Percentiles rank a stretch among this genome's conserved stretches.
Conservation (phyloP, 2,888 invertebrate genomes). For the Thecocarcelia acutangulata region DNA sequence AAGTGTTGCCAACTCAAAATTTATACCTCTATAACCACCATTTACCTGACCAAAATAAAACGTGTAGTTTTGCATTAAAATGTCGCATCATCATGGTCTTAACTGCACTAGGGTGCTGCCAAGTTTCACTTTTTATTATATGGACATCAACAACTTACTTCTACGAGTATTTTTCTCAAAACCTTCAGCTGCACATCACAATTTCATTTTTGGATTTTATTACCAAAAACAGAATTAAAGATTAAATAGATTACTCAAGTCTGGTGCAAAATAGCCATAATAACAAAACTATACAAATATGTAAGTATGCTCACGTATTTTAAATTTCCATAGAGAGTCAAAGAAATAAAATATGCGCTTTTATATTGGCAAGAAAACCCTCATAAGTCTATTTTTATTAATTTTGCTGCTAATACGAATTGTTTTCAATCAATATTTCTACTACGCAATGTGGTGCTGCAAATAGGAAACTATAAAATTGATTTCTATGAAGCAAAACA, state of each 20-base stretch:
- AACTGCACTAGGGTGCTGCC: background rate
- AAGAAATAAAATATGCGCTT: background rate
- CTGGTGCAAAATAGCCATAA: constrained; percentile 14
- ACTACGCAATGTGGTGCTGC: background rate
- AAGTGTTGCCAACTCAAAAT: no score
- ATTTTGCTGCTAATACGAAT: background rate
- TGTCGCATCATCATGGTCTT: no score
- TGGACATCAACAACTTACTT: background rate
- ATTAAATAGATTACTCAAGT: background rate
- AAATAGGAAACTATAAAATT: background rate
- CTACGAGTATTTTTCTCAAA: no score
- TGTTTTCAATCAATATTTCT: background rate
- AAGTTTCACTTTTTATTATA: constrained; percentile 10
- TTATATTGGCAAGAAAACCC: background rate
- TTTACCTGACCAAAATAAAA: no score
- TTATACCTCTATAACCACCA: no score
- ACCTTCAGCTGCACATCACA: background rate
- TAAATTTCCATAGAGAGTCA: constrained; percentile 13
- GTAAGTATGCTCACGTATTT: background rate
- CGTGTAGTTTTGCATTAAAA: no score
- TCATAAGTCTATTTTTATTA: background rate
- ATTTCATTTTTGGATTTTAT: constrained; percentile 7
- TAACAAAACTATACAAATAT: background rate
- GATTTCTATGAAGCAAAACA: constrained; percentile 35
- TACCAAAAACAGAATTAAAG: background rate